These are phyloP conservation scores for Anguilla megastoma DNA, from an alignment of 2,797 vertebrate genomes.

Conservation along the genomic window DNA sequence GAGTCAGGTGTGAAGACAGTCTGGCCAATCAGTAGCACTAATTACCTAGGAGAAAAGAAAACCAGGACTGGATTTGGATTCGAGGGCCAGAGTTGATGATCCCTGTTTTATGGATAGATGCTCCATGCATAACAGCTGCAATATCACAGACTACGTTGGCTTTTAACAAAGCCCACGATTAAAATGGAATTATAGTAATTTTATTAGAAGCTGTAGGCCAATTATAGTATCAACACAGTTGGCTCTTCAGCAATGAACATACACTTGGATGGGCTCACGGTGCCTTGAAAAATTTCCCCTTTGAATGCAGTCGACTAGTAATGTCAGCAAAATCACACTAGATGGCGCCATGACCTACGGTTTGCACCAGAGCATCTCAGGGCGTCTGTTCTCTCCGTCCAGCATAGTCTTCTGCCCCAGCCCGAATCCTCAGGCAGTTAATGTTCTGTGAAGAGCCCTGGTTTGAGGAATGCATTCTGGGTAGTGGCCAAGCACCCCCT, in stretches of 20 bases:
- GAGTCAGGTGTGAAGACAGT: no score
- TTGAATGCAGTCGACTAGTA: not conserved
- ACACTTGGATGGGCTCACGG: not conserved
- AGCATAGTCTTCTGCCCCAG: not conserved
- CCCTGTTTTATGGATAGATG: not conserved
- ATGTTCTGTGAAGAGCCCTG: not conserved
- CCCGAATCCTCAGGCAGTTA: not conserved
- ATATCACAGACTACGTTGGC: not conserved
- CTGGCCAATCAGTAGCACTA: no score
- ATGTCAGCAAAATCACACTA: not conserved
- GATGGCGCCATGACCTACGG: constrained; percentile 8
- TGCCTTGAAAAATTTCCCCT: not conserved
- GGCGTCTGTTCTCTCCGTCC: not conserved
- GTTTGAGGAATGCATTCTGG: not conserved
- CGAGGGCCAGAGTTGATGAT: no score
- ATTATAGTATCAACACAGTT: not conserved
- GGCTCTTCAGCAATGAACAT: not conserved
- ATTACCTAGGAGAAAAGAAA: no score
- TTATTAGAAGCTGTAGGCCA: not conserved
- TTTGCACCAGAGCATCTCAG: not conserved
- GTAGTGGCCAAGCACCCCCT: not conserved
- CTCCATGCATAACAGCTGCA: not conserved
- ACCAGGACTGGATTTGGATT: no score
- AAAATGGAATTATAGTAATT: not conserved
- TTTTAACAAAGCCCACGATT: not conserved